Base-by-base conservation (phyloP, 2,797 vertebrate species). In the Enoplosus armatus region DNA sequence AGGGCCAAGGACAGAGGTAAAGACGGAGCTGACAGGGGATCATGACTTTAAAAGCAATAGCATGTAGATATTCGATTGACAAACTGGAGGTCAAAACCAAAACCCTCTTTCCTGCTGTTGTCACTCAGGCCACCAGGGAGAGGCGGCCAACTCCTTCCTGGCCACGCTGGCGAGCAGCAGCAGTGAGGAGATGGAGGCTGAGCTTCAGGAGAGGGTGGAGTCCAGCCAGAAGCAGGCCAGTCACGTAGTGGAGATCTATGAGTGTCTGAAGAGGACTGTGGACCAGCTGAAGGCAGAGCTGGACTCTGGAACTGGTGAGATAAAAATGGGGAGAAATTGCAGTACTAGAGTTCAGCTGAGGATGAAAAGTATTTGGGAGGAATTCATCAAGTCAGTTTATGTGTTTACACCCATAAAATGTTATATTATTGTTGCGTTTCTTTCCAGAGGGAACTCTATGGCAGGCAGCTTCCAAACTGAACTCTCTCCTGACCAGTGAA, bases 121-220 rank as follows among this genome's bases (percentile, higher is more conserved):
- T 66, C 22, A 37, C 27, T 20, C 63, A 96, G 95, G 93, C 54
- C 92, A 94, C 39, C 94, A 95, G 72, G 95, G 95, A 71, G 96
- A 96, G 83, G 94, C 95, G 0, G 88, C 94, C 2, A 97, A 96
- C 83, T 99, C 98, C 73, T 99, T 99, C 92, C 91, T 99, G 73
- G 98, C 98, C 43, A 99, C 95, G 0, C 88, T 99, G 91, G 98
- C 98, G 15, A 99, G 97, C 89, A 99, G 98, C 94, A 98, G 94
- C 90, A 98, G 96, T 54, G 98, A 99, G 69, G 98, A 99, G 92
- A 99, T 99, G 93, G 98, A 99, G 71, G 96, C 97, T 6, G 97
- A 98, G 90, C 94, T 99, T 53, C 97, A 98, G 92, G 98, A 98
- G 84, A 95, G 97, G 5, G 96, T 99, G 69, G 97, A 99, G 89